These are phyloP conservation scores for Cavia porcellus DNA, from an alignment of 2,113 vertebrate genomes.

Conservation along the genomic window DNA sequence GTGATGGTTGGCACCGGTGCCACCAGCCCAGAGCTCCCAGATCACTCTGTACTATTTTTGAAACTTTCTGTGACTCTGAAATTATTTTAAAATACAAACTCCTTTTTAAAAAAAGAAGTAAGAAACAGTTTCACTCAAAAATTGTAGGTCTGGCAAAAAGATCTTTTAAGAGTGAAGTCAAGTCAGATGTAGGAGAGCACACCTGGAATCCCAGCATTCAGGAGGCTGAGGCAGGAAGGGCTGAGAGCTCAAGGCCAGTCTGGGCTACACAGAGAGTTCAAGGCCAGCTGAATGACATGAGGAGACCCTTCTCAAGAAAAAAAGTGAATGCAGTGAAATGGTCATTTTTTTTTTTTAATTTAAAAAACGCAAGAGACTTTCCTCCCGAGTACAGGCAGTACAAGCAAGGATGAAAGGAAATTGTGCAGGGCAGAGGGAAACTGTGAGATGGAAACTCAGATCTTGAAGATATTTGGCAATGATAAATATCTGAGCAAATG, in stretches of 20 bases:
- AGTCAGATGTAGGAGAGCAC: not conserved
- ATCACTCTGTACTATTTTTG: not conserved
- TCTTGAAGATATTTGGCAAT: not conserved
- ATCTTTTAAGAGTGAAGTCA: not conserved
- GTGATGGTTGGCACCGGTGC: too few species aligned
- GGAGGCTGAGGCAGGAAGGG: not conserved
- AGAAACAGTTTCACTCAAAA: not conserved
- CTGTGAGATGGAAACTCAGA: not conserved
- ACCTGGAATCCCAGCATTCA: not conserved
- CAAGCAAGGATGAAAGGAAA: not conserved
- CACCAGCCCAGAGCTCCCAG: not conserved
- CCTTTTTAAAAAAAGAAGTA: not conserved
- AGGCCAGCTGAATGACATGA: not conserved
- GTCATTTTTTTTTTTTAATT: not conserved
- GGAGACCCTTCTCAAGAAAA: not conserved
- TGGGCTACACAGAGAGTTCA: not conserved
- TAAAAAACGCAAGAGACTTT: not conserved
- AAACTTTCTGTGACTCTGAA: not conserved
- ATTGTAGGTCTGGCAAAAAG: slow-evolving; percentile 42
- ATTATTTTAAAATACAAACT: not conserved
- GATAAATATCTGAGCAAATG: not conserved
- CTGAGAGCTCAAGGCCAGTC: not conserved
- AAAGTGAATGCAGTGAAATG: not conserved
- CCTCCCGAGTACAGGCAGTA: not conserved
- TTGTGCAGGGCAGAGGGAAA: not conserved